phyloP scores from a whole-genome alignment of 2,888 invertebrate genomes.

The Drosophila dives region DNA sequence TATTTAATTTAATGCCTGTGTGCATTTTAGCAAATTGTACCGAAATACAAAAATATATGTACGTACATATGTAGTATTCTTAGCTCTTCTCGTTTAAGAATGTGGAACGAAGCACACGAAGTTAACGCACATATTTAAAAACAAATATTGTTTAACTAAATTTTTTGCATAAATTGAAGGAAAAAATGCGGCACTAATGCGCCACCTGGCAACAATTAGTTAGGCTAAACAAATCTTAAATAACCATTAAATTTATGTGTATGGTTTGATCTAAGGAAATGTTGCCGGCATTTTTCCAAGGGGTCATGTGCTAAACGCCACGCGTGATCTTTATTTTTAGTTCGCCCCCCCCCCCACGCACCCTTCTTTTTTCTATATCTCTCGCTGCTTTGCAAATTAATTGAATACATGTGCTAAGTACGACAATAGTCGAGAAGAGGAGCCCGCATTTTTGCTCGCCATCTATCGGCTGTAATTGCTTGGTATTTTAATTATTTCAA shows the following conservation, averaged over 20 bases:
- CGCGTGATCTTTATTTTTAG: slow-evolving; percentile 39
- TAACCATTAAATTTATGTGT: slow-evolving; percentile 50
- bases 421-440: slow-evolving; percentile 34
- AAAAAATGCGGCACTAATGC: neutral
- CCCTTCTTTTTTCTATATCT: neutral
- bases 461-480: slow-evolving; percentile 39
- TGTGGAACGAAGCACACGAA: slow-evolving; percentile 16
- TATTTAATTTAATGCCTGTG: slow-evolving; percentile 70
- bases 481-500: slow-evolving; percentile 78
- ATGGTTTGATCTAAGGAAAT: slow-evolving; percentile 1
- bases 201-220: slow-evolving; percentile 19
- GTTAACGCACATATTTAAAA: slow-evolving; percentile 25
- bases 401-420: slow-evolving; percentile 68
- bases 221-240: slow-evolving; percentile 72
- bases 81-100: slow-evolving; percentile 5
- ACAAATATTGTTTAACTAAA: slow-evolving; percentile 10
- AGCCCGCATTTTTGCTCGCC: slow-evolving; percentile 63
- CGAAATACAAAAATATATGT: slow-evolving; percentile 7
- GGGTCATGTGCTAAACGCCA: slow-evolving; percentile 52
- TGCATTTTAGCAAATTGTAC: slow-evolving; percentile 19
- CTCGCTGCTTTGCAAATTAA: slow-evolving; percentile 49
- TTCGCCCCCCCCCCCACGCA: neutral
- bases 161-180: neutral
- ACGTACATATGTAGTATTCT: slow-evolving; percentile 10
- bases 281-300: slow-evolving; percentile 21